Evolutionary conservation across 2,888 invertebrate species (phyloP).

Genomic region (Aphelenchoides bicaudatus): DNA sequence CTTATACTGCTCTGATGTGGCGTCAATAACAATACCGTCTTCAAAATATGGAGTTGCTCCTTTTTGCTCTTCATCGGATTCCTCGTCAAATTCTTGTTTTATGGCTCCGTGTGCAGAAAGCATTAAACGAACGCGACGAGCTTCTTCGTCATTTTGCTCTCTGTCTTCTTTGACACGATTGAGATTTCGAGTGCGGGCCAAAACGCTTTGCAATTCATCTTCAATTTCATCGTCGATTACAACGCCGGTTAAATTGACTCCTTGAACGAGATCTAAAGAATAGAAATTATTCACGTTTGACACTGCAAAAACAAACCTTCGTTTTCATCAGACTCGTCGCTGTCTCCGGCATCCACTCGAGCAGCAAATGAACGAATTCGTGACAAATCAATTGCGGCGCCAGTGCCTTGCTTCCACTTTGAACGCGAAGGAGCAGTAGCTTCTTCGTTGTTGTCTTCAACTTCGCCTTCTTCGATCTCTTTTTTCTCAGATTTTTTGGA

Average conservation of each 20-base stretch:
- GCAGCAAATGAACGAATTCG: constrained; percentile 24
- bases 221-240: constrained; percentile 58
- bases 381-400: constrained; percentile 23
- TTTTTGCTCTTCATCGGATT: constrained; percentile 28
- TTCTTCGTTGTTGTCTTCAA: constrained; percentile 27
- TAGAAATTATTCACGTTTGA: not conserved
- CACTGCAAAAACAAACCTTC: constrained; percentile 4
- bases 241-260: constrained; percentile 44
- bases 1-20: constrained; percentile 58
- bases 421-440: too few species aligned
- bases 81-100: constrained; percentile 40
- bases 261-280: constrained; percentile 37
- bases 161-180: constrained; percentile 19
- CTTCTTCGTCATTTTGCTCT: constrained; percentile 3
- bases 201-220: constrained; percentile 48
- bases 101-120: constrained; percentile 2
- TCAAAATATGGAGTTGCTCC: constrained; percentile 1
- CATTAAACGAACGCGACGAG: not conserved
- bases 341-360: constrained; percentile 22
- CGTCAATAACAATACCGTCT: constrained; percentile 47
- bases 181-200: constrained; percentile 45
- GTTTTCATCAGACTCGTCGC: constrained; percentile 23
- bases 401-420: constrained; percentile 18
- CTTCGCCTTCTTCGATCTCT: constrained; percentile 38
- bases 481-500: constrained; percentile 7